Evolutionary conservation across 2,888 invertebrate genomes (phyloP).

Genomic region (Sturmia bella): DNA sequence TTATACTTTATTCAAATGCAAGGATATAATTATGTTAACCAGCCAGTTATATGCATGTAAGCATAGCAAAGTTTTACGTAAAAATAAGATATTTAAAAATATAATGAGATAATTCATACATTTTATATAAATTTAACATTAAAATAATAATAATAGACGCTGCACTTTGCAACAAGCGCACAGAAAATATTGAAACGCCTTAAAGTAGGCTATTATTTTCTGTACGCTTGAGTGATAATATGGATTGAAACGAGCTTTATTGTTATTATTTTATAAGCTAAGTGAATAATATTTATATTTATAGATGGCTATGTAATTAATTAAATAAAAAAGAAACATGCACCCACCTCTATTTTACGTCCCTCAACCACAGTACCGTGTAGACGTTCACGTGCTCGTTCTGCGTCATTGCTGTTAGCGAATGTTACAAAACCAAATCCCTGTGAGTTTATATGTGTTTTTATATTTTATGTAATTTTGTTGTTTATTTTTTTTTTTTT

Average conservation of each 20-base stretch:
- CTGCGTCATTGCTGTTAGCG: conserved; percentile 99
- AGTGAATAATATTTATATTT: neutral
- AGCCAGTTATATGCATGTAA: neutral
- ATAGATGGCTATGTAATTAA: neutral
- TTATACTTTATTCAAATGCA: too few species aligned
- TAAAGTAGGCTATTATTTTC: conserved; percentile 14
- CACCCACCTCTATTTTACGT: conserved; percentile 99
- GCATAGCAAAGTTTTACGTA: neutral
- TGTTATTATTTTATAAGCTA: neutral
- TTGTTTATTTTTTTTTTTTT: conserved; percentile 35
- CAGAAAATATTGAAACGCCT: conserved; percentile 7
- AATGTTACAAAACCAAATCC: conserved; percentile 99
- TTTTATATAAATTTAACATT: conserved; percentile 18
- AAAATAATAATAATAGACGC: neutral
- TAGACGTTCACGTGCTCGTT: conserved; percentile 99
- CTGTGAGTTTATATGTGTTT: conserved; percentile 83
- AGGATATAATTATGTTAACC: too few species aligned
- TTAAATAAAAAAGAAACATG: conserved; percentile 85
- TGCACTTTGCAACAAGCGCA: neutral
- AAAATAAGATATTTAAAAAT: neutral
- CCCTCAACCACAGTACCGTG: conserved; percentile 99
- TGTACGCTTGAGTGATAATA: neutral
- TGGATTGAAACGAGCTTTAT: neutral
- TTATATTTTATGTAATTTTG: conserved; percentile 50
- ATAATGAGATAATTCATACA: conserved; percentile 35